Evolutionary conservation across 1,140 invertebrate species (phyloP), one percentile per base, ranked within the genome.

Genomic region (Pogonomyrmex barbatus): DNA sequence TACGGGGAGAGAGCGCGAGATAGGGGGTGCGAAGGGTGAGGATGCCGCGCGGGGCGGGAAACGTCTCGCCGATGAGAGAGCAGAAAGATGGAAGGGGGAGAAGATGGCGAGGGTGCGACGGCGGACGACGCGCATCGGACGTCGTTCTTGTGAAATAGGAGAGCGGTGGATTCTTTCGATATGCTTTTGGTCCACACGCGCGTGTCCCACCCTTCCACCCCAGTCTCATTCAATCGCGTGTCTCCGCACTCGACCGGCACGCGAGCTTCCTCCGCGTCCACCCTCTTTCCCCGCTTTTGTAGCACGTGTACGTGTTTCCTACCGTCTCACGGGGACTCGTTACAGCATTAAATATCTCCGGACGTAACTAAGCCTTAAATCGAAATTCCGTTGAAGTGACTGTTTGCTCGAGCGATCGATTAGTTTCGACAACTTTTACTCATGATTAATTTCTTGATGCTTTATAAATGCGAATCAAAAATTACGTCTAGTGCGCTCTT

Each of bases 121-220:
- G 50, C 12, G 42, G 52, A 42, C 77, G 47, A 67, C 60, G 68
- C 33, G 77, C 65, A 30, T 73, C 58, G 88, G 67, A 86, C 78
- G 67, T 70, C 77, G 89, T 90, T 67, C 67, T 63, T 83, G 82
- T 62, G 86, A 75, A 90, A 77, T 68, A 77, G 82, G 76, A 87
- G 79, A 45, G 78, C 67, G 89, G 82, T 75, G 89, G 67, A 91
- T 91, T 87, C 83, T 90, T 91, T 90, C 89, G 89, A 91, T 91
- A 90, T 85, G 82, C 78, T 88, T 88, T 75, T 86, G 63, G 17
- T 87, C 60, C 75, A 47, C 75, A 47, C 65, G 81, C 65, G 63
- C 78, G 63, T 77, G 56, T 77, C 10, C 52, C 56, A 42, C 52
- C 47, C 47, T 30, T 56, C 47, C 83, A 65, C 62, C 45, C 24